Evolutionary conservation across 2,888 invertebrate species (phyloP).

Genomic region (Tetranychus truncatus): DNA sequence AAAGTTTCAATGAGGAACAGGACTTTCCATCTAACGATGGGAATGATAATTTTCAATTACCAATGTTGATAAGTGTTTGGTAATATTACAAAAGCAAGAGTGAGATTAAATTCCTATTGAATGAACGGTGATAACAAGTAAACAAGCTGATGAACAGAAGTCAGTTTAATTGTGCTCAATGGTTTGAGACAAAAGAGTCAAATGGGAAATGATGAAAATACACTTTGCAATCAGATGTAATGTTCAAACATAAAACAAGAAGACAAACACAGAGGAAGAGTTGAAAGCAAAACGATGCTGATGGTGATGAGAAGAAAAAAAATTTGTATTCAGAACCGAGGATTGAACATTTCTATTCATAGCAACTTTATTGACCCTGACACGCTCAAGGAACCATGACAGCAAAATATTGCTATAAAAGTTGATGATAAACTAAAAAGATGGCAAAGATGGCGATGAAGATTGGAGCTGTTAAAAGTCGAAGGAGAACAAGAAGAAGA

Average conservation of each 20-base stretch:
- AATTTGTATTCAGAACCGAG: not conserved
- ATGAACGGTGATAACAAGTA: too few relatives aligned
- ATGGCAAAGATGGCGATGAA: not conserved
- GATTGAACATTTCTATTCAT: not conserved
- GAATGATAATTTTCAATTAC: too few relatives aligned
- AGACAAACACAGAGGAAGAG: not conserved
- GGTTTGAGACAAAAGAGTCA: constrained; percentile 1
- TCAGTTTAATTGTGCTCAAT: not conserved
- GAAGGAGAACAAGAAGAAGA: not conserved
- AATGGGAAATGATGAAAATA: not conserved
- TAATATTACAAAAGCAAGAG: too few relatives aligned
- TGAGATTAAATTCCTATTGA: too few relatives aligned
- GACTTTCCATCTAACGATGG: too few relatives aligned
- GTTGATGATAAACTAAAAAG: not conserved
- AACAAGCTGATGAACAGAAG: too few relatives aligned
- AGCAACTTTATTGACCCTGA: not conserved
- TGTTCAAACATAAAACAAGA: not conserved
- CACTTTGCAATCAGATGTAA: not conserved
- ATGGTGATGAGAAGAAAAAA: not conserved
- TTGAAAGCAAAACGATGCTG: not conserved
- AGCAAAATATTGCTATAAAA: not conserved
- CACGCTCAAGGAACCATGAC: not conserved
- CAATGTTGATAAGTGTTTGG: too few relatives aligned
- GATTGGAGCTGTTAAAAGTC: not conserved
- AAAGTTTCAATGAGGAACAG: too few relatives aligned